Percentiles rank a stretch among this genome's conserved stretches.
phyloP scores from a whole-genome alignment of 1,140 invertebrate species.

The Choristoneura fumiferana region DNA sequence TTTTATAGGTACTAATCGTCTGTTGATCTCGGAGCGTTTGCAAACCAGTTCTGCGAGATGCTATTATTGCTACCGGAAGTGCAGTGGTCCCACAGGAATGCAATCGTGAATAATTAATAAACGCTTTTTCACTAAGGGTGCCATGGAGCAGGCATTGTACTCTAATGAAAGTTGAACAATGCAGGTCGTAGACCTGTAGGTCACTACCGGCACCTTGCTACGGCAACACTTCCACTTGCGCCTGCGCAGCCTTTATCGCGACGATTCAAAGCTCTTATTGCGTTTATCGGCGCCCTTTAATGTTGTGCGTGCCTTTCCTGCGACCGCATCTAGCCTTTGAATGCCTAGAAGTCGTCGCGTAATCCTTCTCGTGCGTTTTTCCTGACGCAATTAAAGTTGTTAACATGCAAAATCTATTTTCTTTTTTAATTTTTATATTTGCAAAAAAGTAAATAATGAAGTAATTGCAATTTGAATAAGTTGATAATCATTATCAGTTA shows the following conservation, averaged over 20 bases:
- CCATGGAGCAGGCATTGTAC: slow-evolving; percentile 48
- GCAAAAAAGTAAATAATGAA: slow-evolving; percentile 10
- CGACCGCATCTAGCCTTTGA: background rate
- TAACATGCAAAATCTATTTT: slow-evolving; percentile 11
- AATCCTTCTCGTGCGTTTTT: background rate
- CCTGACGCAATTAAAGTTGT: background rate
- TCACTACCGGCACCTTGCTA: slow-evolving; percentile 51
- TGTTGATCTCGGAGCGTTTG: no score
- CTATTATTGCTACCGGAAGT: background rate
- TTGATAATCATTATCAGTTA: no score
- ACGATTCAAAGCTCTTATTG: slow-evolving; percentile 11
- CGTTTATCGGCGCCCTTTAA: background rate
- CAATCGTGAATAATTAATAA: slow-evolving; percentile 15
- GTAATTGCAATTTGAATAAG: no score
- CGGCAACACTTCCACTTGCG: slow-evolving; percentile 1
- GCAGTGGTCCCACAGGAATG: background rate
- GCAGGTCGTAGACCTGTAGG: slow-evolving; percentile 66
- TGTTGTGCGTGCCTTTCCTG: slow-evolving; percentile 1
- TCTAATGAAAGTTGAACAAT: slow-evolving; percentile 64
- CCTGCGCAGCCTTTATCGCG: slow-evolving; percentile 3
- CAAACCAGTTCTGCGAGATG: background rate
- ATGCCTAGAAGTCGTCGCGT: slow-evolving; percentile 13
- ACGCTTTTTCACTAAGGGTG: slow-evolving; percentile 20
- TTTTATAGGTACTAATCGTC: no score
- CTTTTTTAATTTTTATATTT: slow-evolving; percentile 22